Evolutionary conservation across 2,888 invertebrate genomes (phyloP), one percentile per base, ranked within the genome.

Genomic region (Oxyteleia sp.): DNA sequence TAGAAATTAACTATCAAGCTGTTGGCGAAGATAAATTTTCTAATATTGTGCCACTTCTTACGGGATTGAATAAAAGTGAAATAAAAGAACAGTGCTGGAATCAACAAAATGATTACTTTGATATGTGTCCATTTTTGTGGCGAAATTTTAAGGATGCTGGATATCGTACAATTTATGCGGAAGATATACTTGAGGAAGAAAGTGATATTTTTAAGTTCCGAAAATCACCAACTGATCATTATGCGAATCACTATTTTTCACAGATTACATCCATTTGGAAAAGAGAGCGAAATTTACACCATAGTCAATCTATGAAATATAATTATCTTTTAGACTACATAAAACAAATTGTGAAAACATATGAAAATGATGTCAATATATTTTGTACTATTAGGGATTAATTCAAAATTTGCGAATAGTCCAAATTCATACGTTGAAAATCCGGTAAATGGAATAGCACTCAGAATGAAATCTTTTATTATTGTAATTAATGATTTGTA

Each of bases 11-110:
- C 4, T 66, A 53, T 53, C 66, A 41, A 8, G 53, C 51, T 5
- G 43, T 66, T 15, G 66, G 41, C 0, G 8, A 66, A 13, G 10
- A 53, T 18, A 66, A 66, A 51, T 51, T 51, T 15, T 1, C 13
- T 2, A 66, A 66, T 51, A 16, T 66, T 13, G 4, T 66, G 15
- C 69, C 55, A 1, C 55, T 69, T 57, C 45, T 69, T 3, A 69
- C 69, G 8, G 69, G 69, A 0, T 35, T 55, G 11, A 49, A 49
- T 5, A 13, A 10, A 1, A 11, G n/a, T 0, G 23, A 20, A 23
- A 49, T 49, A 29, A 3, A 26, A 10, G 15, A 32, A 18, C 16
- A 2, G 16, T 47, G 55, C 11, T 11, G 10, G 4, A 4, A 0
- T 4, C 13, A 49, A 0, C 2, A 1, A 10, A 0, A 11, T n/a